Evolutionary conservation across 2,797 vertebrate species (phyloP), one percentile per base, ranked within the genome.

Genomic region (Triplophysa yarkandensis): DNA sequence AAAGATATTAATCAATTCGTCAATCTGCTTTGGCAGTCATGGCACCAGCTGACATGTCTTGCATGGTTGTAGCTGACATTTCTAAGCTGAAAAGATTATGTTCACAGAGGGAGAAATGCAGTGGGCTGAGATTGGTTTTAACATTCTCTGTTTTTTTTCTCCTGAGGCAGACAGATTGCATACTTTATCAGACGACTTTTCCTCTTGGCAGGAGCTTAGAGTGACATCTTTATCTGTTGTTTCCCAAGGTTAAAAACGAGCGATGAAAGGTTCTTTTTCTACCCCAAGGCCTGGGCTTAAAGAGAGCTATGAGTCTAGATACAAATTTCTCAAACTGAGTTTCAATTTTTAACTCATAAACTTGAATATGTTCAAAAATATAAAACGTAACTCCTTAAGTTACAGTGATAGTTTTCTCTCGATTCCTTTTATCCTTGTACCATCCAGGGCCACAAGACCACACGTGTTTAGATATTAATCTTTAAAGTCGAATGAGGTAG

Each of bases 1-100:
- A 83, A 83, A 67, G 60, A 82, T 83, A 83, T 87, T 81, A 71
- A 83, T 82, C 82, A 82, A 83, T 85, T 80, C 65, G 84, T 78
- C 77, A 80, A 76, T 79, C 83, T 50, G 75, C 82, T 86, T 84
- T 86, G 82, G 79, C 80, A 85, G 81, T 65, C 67, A 50, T 78
- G 21, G 61, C 43, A 77, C 76, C 43, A 65, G 69, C 83, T 50
- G 77, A 81, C 66, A 69, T 57, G 48, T 77, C 73, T 80, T 79
- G 77, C 74, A 82, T 85, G 77, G 65, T 55, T 85, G 79, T 57
- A 7, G 25, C 69, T 80, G 83, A 85, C 81, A 86, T 71, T 44
- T 79, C 75, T 71, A 76, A 84, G 85, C 85, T 83, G 58, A 44
- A 57, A 82, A 77, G 79, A 79, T 87, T 80, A 69, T 82, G 68